Base-by-base conservation (phyloP, 2,888 invertebrate species). In the Liopterus haemorrhoidalis region DNA sequence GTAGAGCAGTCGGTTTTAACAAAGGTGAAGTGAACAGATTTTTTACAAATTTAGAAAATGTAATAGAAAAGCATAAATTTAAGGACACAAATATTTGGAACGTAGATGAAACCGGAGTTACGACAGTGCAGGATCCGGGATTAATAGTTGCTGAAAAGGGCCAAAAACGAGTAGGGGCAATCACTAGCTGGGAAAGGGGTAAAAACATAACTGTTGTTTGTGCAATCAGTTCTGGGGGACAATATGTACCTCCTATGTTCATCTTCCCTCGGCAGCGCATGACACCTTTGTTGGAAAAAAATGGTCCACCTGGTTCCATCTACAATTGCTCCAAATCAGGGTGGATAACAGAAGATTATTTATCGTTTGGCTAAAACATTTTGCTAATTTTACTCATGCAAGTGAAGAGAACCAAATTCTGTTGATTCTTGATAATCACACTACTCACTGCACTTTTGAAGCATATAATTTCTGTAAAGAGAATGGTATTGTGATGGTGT, bases 261-360 rank as follows among this genome's bases (percentile, higher is more conserved):
- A 44, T 56, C 22, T 55, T 54, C 46, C 43, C 43, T 24, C 40
- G 51, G 22, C 48, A 46, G 18, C 46, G 49, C 46, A 49, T 49
- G 50, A 41, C 51, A n/a, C n/a, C n/a, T n/a, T n/a, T n/a, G n/a
- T n/a, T n/a, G n/a, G n/a, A n/a, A n/a, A n/a, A n/a, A n/a, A n/a
- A n/a, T n/a, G n/a, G n/a, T n/a, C n/a, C n/a, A n/a, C n/a, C n/a
- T n/a, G n/a, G n/a, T n/a, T n/a, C n/a, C n/a, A n/a, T n/a, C n/a
- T n/a, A n/a, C n/a, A n/a, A n/a, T n/a, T n/a, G n/a, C n/a, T n/a
- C n/a, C n/a, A n/a, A n/a, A n/a, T n/a, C n/a, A n/a, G 56, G 55
- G 12, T 59, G 56, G 57, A 57, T 58, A 46, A 51, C 45, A 28
- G 49, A 46, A 18, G 56, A 57, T 19, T 54, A 28, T 57, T 59